These are phyloP conservation scores for Bombus superbus DNA, from an alignment of 1,140 invertebrate genomes.

Conservation along the genomic window DNA sequence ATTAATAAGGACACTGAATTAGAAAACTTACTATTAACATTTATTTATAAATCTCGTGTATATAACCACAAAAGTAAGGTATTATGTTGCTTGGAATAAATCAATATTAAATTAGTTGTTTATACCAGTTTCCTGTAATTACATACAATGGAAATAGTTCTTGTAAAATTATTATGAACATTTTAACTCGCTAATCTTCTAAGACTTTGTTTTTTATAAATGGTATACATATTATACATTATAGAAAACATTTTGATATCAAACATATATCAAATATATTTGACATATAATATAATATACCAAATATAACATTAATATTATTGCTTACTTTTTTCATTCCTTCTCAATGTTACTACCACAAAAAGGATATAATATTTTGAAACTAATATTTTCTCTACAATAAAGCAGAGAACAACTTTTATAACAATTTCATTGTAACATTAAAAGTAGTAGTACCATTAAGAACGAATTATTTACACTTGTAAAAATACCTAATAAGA, in stretches of 20 bases:
- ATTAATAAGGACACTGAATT: background rate
- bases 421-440: background rate
- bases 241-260: background rate
- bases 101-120: constrained; percentile 9
- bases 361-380: constrained; percentile 11
- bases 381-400: background rate
- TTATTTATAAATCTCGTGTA: constrained; percentile 61
- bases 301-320: constrained; percentile 15
- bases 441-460: constrained; percentile 14
- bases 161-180: constrained; percentile 13
- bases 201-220: background rate
- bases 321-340: constrained; percentile 3
- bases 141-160: constrained; percentile 12
- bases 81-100: constrained; percentile 25
- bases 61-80: constrained; percentile 29
- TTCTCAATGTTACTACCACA: constrained; percentile 16
- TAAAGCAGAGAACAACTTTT: background rate
- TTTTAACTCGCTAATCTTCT: background rate
- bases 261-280: background rate
- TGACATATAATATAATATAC: background rate
- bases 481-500: constrained; percentile 24
- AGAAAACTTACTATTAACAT: constrained; percentile 46
- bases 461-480: constrained; percentile 6
- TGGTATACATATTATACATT: background rate
- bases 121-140: constrained; percentile 37